Evolutionary conservation across 2,113 vertebrate genomes (phyloP), one percentile per base, ranked within the genome.

Genomic region (Neotoma lepida): DNA sequence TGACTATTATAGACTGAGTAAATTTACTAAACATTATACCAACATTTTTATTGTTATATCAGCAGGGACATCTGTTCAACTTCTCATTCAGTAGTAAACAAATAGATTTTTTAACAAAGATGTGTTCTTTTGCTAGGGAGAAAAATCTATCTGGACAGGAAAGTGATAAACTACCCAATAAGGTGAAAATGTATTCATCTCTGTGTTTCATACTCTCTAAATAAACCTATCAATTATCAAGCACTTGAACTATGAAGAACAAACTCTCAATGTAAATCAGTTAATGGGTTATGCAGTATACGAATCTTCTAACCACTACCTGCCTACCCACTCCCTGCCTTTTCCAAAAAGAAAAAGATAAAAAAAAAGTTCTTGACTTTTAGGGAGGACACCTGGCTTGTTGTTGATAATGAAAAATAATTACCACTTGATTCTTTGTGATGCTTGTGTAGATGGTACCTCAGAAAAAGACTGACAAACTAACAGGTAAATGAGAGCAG

Each of bases 31-130:
- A 92, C 58, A 95, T 71, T 86, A 70, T 24, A 93, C 56, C 41
- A 95, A n/a, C 89, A 74, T 94, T 95, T 91, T 95, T 74, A 90
- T 9, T 92, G 64, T 66, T 92, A 93, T 89, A 74, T 90, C 51
- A 93, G 70, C 30, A 89, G 24, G 9, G 78, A 93, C 68, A 96
- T 92, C 63, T 95, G 86, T 63, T 95, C 63, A 90, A 88, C 64
- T 95, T 95, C 44, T 94, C 68, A 89, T 89, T 93, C 39, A 92
- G 88, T 10, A 81, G 73, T 89, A 95, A 94, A 95, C 44, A 35
- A 24, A 89, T 39, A 91, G 6, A 77, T 17, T 91, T 84, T 84
- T 46, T 58, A 73, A 93, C 56, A 91, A 93, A 94, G 41, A 91
- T 39, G 5, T 77, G 3, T 76, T 86, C 54, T 46, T 88, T 20